Percentiles rank a stretch among this genome's conserved stretches.
Conservation (phyloP, 1,140 invertebrate genomes). For the Andrena cerasifolii region DNA sequence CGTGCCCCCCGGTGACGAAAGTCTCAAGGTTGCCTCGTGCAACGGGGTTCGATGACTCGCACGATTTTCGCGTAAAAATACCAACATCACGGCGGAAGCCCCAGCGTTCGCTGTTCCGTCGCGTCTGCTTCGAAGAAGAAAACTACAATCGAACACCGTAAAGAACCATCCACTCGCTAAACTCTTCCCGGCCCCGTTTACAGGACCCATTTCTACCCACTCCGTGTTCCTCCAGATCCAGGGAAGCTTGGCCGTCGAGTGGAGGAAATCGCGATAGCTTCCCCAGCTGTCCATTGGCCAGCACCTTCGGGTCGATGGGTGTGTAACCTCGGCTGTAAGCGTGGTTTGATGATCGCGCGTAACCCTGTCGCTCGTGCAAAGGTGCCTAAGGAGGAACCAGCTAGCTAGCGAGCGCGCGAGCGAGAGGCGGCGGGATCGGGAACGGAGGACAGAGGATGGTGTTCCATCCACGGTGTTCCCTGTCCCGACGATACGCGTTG, state of each 20-base stretch:
- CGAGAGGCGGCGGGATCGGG: slow-evolving; percentile 22
- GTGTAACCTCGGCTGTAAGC: slow-evolving; percentile 66
- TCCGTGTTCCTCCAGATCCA: background rate
- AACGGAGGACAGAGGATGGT: slow-evolving; percentile 53
- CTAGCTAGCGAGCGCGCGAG: background rate
- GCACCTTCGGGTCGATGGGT: slow-evolving; percentile 56
- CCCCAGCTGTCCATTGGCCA: slow-evolving; percentile 54
- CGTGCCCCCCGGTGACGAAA: slow-evolving; percentile 65
- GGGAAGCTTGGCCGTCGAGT: slow-evolving; percentile 23
- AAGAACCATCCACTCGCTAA: no score
- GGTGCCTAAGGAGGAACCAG: background rate
- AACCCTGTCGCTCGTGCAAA: slow-evolving; percentile 51
- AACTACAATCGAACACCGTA: no score
- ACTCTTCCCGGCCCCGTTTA: no score
- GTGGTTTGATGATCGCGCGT: slow-evolving; percentile 64
- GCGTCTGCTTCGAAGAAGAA: no score
- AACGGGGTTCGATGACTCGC: slow-evolving; percentile 62
- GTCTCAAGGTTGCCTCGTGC: slow-evolving; percentile 64
- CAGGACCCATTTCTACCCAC: background rate
- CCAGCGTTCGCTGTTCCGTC: no score
- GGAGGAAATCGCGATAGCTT: slow-evolving; percentile 53
- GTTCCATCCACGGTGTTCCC: slow-evolving; percentile 46
- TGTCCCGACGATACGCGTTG: slow-evolving; percentile 61
- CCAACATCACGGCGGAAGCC: background rate
- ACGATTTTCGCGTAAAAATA: slow-evolving; percentile 55